A percentile compares a stretch with the other conserved stretches of the same genome.
Evolutionary conservation across 2,113 vertebrate genomes (phyloP).

Genomic region (Carassius carassius): DNA sequence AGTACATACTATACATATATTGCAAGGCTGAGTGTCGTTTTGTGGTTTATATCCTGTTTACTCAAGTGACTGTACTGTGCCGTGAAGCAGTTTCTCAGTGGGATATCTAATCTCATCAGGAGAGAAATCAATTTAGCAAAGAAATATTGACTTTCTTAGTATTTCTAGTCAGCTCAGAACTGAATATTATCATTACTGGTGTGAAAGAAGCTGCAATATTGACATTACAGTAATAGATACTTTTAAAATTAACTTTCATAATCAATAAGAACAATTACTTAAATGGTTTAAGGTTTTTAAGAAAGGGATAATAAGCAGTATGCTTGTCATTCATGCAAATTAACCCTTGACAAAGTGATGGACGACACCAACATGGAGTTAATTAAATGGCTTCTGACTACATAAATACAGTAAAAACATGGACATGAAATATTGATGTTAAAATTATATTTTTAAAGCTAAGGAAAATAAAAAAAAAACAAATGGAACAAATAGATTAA

Average conservation of each 20-base stretch:
- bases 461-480: neutral
- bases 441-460: neutral
- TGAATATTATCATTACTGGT: neutral
- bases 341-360: neutral
- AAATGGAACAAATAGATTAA: neutral
- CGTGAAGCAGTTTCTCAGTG: conserved; percentile 23
- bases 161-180: neutral
- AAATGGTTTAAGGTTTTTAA: neutral
- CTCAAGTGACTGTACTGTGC: conserved; percentile 1
- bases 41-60: conserved; percentile 33
- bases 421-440: neutral
- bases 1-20: conserved; percentile 21
- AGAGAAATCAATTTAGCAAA: conserved; percentile 20
- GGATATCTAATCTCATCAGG: conserved; percentile 16
- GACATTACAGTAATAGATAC: neutral
- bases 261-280: neutral
- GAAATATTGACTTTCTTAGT: conserved; percentile 39
- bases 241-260: neutral
- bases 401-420: neutral
- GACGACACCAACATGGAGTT: neutral
- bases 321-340: neutral
- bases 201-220: neutral
- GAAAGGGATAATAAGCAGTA: neutral
- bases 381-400: neutral
- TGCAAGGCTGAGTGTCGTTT: conserved; percentile 4